These are phyloP conservation scores for Ceyx margarethae DNA, from an alignment of 2,113 vertebrate species.

Conservation along the genomic window DNA sequence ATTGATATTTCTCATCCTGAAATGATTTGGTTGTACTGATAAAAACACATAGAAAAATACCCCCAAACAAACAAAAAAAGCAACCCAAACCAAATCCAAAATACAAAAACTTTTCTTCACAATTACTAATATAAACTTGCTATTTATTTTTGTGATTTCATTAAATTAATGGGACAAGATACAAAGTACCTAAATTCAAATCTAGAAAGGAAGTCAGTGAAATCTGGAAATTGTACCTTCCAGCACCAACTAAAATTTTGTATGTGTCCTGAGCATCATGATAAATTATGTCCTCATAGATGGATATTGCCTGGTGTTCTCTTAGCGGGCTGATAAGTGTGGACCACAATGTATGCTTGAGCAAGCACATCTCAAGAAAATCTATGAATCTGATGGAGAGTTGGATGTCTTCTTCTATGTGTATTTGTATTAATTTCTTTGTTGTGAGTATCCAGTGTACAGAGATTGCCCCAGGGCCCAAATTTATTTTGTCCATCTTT, in stretches of 20 bases:
- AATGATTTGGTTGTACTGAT: background rate
- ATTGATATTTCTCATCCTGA: background rate
- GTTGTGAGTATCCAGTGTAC: background rate
- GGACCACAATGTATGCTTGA: background rate
- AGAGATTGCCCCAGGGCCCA: background rate
- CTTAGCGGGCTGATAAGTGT: background rate
- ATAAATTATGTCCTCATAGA: background rate
- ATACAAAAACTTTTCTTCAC: background rate
- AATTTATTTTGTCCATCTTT: background rate
- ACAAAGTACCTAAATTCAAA: background rate
- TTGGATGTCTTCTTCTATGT: background rate
- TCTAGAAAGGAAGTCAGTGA: background rate
- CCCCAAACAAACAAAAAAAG: background rate
- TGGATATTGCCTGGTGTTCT: background rate
- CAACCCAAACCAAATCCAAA: background rate
- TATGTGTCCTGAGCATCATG: rapidly evolving
- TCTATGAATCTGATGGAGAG: background rate
- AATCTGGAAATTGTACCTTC: background rate
- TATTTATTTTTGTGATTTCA: background rate
- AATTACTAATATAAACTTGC: background rate
- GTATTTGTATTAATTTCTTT: background rate
- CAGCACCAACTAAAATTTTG: background rate
- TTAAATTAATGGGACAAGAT: background rate
- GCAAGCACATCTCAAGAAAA: background rate
- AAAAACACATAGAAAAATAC: background rate